Base-by-base conservation (phyloP, 2,888 invertebrate species). In the Kuschelorhynchus macadamiae region DNA sequence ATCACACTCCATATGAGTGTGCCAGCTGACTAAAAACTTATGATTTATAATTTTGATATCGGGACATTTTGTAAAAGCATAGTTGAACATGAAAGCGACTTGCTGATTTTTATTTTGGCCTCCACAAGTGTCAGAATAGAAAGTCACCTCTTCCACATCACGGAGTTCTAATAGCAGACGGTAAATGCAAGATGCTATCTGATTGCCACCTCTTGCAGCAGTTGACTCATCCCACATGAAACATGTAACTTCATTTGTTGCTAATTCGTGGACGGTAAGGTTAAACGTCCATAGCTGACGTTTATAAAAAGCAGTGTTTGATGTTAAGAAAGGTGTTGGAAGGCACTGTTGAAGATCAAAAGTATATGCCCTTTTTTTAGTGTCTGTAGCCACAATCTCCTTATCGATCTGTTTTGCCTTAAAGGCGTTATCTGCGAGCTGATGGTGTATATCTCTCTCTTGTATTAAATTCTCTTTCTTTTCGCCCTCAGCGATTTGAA, bases 1-100 rank as follows among this genome's bases (percentile, higher is more conserved):
- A 50, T 73, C 72, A 52, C 73, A 73, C 60, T 75, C 74, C 71
- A 73, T 66, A 46, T 75, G 74, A 14, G 60, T 72, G 65, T 75
- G 75, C 25, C 25, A n/a, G 25, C 25, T 25, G 25, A n/a, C n/a
- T n/a, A n/a, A n/a, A n/a, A n/a, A n/a, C n/a, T n/a, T n/a, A n/a
- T n/a, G n/a, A n/a, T n/a, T n/a, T n/a, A n/a, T n/a, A n/a, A n/a
- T n/a, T n/a, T n/a, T n/a, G n/a, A n/a, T n/a, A n/a, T n/a, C n/a
- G n/a, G n/a, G n/a, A n/a, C n/a, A n/a, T n/a, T n/a, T n/a, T n/a
- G n/a, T n/a, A 25, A 25, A 25, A 25, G 25, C 7, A 25, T 5
- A 12, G 21, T 16, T 47, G 41, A 61, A 52, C 61, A 61, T 63
- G 16, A 46, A 33, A 9, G 55, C 55, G 2, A 53, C 30, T 42